Conservation (phyloP, 2,113 vertebrate species). For the Brachirus orientalis region DNA sequence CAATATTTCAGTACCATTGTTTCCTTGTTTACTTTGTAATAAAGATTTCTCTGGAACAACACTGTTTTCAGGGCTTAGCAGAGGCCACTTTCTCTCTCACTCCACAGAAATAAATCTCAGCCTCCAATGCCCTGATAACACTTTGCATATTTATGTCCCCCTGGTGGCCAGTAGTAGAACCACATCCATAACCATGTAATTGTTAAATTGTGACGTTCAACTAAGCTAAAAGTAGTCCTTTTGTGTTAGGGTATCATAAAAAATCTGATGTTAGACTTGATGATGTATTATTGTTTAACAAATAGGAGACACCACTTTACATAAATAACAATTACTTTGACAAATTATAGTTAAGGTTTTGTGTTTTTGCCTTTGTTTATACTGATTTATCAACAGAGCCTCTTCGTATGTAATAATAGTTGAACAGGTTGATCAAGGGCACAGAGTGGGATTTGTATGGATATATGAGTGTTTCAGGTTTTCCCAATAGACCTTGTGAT, state of each 20-base stretch:
- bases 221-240: no score
- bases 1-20: neutral
- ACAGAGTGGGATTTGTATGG: neutral
- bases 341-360: neutral
- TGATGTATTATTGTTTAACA: no score
- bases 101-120: conserved; percentile 3
- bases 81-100: neutral
- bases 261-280: no score
- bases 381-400: neutral
- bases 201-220: neutral
- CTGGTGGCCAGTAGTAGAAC: conserved; percentile 63
- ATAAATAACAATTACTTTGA: neutral
- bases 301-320: neutral
- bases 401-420: neutral
- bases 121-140: conserved; percentile 7
- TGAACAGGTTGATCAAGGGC: conserved; percentile 1
- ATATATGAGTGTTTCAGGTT: neutral
- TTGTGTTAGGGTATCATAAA: no score
- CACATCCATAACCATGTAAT: neutral
- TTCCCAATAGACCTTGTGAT: no score
- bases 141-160: conserved; percentile 50
- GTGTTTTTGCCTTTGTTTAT: conserved; percentile 6
- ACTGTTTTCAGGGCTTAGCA: neutral
- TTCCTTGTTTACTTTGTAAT: neutral
- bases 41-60: conserved; percentile 4